phyloP scores from a whole-genome alignment of 1,140 invertebrate genomes.

The Oryzaephilus surinamensis region DNA sequence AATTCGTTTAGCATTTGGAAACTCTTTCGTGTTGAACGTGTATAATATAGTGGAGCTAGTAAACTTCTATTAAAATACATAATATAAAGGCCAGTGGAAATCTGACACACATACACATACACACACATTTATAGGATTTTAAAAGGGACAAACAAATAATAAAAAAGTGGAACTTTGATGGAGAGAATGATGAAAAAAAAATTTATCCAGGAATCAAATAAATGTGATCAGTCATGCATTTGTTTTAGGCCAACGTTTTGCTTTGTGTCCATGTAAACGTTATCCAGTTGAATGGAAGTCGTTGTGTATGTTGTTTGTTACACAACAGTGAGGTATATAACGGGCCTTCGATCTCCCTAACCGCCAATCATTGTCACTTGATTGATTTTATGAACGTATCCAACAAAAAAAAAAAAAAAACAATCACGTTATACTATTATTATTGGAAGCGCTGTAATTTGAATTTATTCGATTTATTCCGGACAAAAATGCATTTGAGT shows the following conservation, averaged over 20 bases:
- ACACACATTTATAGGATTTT: too few species aligned
- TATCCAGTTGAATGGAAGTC: slow-evolving; percentile 15
- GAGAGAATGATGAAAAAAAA: too few species aligned
- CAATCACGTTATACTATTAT: too few species aligned
- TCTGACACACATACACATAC: too few species aligned
- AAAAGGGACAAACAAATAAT: slow-evolving; percentile 5
- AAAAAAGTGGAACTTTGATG: slow-evolving; percentile 12
- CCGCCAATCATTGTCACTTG: slow-evolving; percentile 20
- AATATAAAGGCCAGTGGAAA: too few species aligned
- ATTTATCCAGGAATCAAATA: slow-evolving; percentile 18
- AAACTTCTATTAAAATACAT: too few species aligned
- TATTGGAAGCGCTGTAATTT: too few species aligned
- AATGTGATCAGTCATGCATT: slow-evolving; percentile 20
- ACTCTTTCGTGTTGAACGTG: too few species aligned
- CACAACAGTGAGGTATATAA: slow-evolving; percentile 12
- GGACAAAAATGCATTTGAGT: too few species aligned
- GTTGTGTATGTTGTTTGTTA: slow-evolving; percentile 15
- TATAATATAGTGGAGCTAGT: slow-evolving; percentile 11
- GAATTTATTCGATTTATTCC: too few species aligned
- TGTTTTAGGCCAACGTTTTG: slow-evolving; percentile 13
- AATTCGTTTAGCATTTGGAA: slow-evolving; percentile 11
- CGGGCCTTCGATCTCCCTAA: slow-evolving; percentile 13
- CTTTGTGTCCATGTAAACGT: slow-evolving; percentile 17
- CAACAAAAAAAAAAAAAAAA: too few species aligned
- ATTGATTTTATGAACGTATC: slow-evolving; percentile 16